Base-by-base conservation (phyloP, 2,113 vertebrate genomes). In the Syngnathus typhle region DNA sequence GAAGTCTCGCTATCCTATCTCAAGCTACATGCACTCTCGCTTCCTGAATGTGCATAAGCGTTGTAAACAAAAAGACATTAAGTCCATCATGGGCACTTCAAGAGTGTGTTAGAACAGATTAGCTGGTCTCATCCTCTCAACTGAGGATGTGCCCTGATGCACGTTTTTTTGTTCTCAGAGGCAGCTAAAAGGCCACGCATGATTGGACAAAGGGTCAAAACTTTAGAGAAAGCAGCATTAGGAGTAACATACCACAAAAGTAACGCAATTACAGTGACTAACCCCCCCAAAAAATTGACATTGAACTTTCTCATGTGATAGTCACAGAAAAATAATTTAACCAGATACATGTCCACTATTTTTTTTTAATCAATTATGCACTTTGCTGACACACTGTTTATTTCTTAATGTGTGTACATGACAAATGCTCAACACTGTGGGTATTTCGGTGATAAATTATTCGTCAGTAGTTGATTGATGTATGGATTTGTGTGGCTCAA, bases 1-100 rank as follows among this genome's bases (percentile, higher is more conserved):
- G 12, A 12, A 27, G 27, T 56, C 27, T 56, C 21, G 10, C 52
- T 18, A 27, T 56, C 27, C 27, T 36, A 56, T 21, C 3, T 1
- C 9, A 36, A 27, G 12, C 27, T 21, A 54, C 70, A 52, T 66
- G 68, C 60, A 66, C 32, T 44, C 66, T 75, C 49, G 77, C 69
- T 71, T 76, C 69, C 21, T 36, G 64, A 72, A 78, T 62, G 65
- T 73, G 67, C 70, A 82, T 76, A 75, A 84, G 80, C 72, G 79
- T 68, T 70, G 69, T 79, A 85, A 87, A 85, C 78, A 87, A 87
- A 82, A 69, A 70, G 71, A 77, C 71, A 78, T 85, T 76, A 84
- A 82, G 75, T 73, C 71, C 68, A 74, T 82, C 64, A 69, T 79
- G 69, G 67, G 65, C 19, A 7, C 60, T 70, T 41, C 13, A 38